Conservation (phyloP, 2,888 invertebrate genomes). For the Agonopterix subpropinquella region DNA sequence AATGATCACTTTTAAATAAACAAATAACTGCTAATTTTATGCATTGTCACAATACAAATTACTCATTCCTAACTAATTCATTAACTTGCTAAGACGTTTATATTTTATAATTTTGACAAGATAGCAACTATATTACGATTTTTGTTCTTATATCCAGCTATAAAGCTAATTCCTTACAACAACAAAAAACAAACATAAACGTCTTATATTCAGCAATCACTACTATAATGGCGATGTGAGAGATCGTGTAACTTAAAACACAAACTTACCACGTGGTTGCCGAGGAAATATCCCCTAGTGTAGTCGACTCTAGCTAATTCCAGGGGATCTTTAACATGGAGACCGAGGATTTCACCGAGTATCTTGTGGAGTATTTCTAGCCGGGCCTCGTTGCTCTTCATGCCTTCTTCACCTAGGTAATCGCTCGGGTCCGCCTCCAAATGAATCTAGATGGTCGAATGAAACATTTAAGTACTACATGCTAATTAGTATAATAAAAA, state of each 20-base stretch:
- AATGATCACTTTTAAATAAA: constrained; percentile 8
- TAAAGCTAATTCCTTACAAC: not conserved
- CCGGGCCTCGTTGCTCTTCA: constrained; percentile 78
- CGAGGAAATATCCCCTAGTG: constrained; percentile 84
- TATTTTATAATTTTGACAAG: constrained; percentile 7
- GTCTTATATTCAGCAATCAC: constrained; percentile 32
- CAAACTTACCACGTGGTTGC: constrained; percentile 83
- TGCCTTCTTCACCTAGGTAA: constrained; percentile 61
- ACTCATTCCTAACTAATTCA: constrained; percentile 16
- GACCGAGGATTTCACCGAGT: constrained; percentile 80
- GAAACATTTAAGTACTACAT: constrained; percentile 4
- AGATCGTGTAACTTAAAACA: constrained; percentile 4
- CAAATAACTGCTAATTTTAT: constrained; percentile 26
- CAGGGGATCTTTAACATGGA: constrained; percentile 72
- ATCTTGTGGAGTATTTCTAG: constrained; percentile 87
- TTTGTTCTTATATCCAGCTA: not conserved
- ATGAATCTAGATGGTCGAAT: constrained; percentile 77
- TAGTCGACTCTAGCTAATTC: constrained; percentile 56
- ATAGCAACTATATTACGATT: not conserved
- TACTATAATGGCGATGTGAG: constrained; percentile 46
- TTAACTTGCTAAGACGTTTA: constrained; percentile 11
- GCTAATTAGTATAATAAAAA: too few relatives aligned
- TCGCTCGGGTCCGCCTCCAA: constrained; percentile 84
- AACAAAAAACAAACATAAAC: not conserved
- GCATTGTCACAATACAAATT: constrained; percentile 26